Evolutionary conservation across 35 echinoderm and acorn worm species (phyloP).

Genomic region (Ophioderma brevispina): DNA sequence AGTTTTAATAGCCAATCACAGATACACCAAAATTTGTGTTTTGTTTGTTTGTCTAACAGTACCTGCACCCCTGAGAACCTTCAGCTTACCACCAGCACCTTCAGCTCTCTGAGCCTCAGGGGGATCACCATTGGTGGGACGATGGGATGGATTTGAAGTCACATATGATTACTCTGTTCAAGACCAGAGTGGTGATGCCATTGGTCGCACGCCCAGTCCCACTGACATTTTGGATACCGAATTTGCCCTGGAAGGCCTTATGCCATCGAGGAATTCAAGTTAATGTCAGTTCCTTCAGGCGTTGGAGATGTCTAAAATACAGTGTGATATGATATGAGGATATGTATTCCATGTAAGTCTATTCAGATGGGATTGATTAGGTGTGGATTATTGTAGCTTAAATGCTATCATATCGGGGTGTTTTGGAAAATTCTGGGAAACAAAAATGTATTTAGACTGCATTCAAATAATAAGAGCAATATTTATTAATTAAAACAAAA

Average conservation of each 20-base stretch:
- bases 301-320: not conserved
- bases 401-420: too few species aligned
- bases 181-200: not conserved
- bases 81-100: not conserved
- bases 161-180: not conserved
- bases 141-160: not conserved
- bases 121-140: not conserved
- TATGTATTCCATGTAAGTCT: not conserved
- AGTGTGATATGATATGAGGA: not conserved
- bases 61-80: not conserved
- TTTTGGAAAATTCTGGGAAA: too few species aligned
- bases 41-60: too few species aligned
- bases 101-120: not conserved
- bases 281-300: not conserved
- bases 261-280: not conserved
- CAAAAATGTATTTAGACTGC: too few species aligned
- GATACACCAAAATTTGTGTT: too few species aligned
- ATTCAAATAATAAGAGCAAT: too few species aligned
- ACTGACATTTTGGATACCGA: not conserved
- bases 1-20: too few species aligned
- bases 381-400: too few species aligned
- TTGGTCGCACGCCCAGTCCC: not conserved
- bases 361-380: too few species aligned
- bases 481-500: too few species aligned
- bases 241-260: not conserved